Evolutionary conservation across 1,140 invertebrate species (phyloP).

Genomic region (Bemisia tabaci): DNA sequence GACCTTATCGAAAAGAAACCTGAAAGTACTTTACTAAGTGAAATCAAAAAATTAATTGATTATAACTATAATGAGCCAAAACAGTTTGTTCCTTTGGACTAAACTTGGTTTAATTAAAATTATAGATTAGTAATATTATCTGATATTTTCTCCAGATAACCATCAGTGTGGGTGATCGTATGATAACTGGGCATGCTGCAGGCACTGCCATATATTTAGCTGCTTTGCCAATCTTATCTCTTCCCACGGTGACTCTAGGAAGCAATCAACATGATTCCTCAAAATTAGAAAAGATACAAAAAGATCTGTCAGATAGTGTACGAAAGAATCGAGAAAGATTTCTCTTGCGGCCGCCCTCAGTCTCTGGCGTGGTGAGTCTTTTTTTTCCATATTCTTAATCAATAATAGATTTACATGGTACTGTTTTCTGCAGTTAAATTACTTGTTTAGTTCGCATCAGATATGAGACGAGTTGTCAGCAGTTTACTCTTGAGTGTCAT

Average conservation of each 20-base stretch:
- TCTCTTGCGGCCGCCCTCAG: conserved; percentile 36
- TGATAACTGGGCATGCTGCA: conserved; percentile 74
- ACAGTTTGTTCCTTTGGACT: too few species aligned
- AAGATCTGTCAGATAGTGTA: conserved; percentile 47
- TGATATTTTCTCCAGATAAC: not conserved
- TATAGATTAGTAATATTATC: too few species aligned
- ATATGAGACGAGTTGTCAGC: too few species aligned
- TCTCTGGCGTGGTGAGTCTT: conserved; percentile 6
- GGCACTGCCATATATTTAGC: conserved; percentile 68
- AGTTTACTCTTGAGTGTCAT: too few species aligned
- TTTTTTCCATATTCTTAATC: conserved; percentile 18
- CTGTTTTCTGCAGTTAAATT: too few species aligned
- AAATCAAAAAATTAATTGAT: too few species aligned
- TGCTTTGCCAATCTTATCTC: conserved; percentile 52
- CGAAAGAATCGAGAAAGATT: conserved; percentile 54
- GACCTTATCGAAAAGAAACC: too few species aligned
- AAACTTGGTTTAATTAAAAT: too few species aligned
- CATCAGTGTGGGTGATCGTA: conserved; percentile 61
- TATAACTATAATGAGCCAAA: too few species aligned
- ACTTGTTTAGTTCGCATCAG: too few species aligned
- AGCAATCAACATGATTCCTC: conserved; percentile 30
- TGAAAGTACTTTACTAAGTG: too few species aligned
- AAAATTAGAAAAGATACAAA: conserved; percentile 42
- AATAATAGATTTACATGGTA: conserved; percentile 20
- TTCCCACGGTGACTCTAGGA: conserved; percentile 46